A percentile compares a stretch with the other conserved stretches of the same genome.
phyloP scores from a whole-genome alignment of 1,140 invertebrate species.

The Trachelipus rathkii region DNA sequence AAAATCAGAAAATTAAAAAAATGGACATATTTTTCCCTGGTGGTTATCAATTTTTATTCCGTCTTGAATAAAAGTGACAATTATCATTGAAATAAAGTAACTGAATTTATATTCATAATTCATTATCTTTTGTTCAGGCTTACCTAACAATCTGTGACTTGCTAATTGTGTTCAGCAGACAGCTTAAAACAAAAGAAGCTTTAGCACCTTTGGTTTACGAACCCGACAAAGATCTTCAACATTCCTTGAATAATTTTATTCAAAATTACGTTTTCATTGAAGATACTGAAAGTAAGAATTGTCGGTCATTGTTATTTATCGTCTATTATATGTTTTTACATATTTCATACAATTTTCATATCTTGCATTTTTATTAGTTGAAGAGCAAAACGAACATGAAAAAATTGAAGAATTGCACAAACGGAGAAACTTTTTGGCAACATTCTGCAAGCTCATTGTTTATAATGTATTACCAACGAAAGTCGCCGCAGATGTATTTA shows the following conservation, averaged over 20 bases:
- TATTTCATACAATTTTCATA: too few species aligned
- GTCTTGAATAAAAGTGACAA: too few species aligned
- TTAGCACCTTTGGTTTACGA: slow-evolving; percentile 73
- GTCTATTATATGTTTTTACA: too few species aligned
- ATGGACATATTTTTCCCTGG: too few species aligned
- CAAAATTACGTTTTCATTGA: slow-evolving; percentile 89
- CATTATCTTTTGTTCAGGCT: slow-evolving; percentile 58
- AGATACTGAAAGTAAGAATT: slow-evolving; percentile 66
- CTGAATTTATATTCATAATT: too few species aligned
- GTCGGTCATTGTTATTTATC: too few species aligned
- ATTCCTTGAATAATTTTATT: slow-evolving; percentile 83
- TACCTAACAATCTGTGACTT: slow-evolving; percentile 93
- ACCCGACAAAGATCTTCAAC: slow-evolving; percentile 72
- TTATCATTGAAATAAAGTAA: too few species aligned
- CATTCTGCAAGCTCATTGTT: slow-evolving; percentile 95
- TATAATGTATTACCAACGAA: slow-evolving; percentile 93
- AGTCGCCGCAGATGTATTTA: slow-evolving; percentile 89
- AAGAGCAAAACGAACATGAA: slow-evolving; percentile 83
- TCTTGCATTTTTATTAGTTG: slow-evolving; percentile 51
- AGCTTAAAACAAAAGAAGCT: slow-evolving; percentile 61
- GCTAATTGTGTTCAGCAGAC: slow-evolving; percentile 89
- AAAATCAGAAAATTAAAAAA: too few species aligned
- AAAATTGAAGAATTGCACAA: slow-evolving; percentile 95
- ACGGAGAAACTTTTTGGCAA: slow-evolving; percentile 87
- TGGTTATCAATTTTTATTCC: too few species aligned